Base-by-base conservation (phyloP, 2,888 invertebrate species). In the Biston betularia region DNA sequence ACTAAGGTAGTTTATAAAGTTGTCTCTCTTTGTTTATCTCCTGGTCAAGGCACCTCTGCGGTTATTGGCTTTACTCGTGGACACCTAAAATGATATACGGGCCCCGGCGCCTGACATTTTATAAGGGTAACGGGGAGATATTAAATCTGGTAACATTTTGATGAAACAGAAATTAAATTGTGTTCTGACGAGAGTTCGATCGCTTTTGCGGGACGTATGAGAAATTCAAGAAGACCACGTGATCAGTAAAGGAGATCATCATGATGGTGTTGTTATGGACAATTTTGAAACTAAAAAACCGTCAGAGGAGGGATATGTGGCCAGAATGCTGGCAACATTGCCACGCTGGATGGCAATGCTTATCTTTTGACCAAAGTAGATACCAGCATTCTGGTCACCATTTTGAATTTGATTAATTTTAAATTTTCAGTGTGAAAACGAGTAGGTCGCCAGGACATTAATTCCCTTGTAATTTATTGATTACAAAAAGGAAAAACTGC, bases 61-160 rank as follows among this genome's bases (percentile, higher is more conserved):
- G 66, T 66, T 66, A 66, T 66, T 66, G 62, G 66, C 62, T 66
- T 53, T 48, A 34, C 66, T 57, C 52, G 53, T 66, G 57, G 66
- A 62, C 66, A 66, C 58, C 62, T 66, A 44, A 66, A 66, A 62
- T 66, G 62, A 66, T 66, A 66, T 66, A 66, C 66, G 66, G 61
- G 48, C 33, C 35, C 35, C 40, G 52, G 48, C 46, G 50, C 46
- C 46, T 62, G 66, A 62, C 66, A 62, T 66, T 57, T 66, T 66
- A 53, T 62, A 66, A 57, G 57, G 66, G 66, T 62, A 48, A 44
- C 53, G 44, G 45, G 54, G 55, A 52, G 61, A 62, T 66, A 66
- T 66, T 66, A 66, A 62, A 65, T 56, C 61, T 50, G 50, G 55
- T 50, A 65, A 57, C 61, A 61, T 61, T 65, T 60, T 65, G 65